phyloP scores from a whole-genome alignment of 2,113 vertebrate species.

The Corapipo altera region DNA sequence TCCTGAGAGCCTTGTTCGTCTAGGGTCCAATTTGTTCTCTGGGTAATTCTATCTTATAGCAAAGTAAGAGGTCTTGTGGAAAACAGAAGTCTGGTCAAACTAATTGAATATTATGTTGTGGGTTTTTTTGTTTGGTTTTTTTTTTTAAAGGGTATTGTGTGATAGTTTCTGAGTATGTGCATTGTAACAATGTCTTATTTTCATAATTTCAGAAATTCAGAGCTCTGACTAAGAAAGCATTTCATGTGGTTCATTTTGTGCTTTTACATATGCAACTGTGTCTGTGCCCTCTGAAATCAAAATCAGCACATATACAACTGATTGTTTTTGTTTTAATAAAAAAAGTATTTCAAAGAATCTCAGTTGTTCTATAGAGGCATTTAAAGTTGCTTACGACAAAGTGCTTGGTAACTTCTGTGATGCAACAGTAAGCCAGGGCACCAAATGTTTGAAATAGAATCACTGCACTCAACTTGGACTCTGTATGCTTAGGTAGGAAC shows the following conservation, averaged over 20 bases:
- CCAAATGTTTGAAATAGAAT: neutral
- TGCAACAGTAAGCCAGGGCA: neutral
- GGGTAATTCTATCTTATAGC: neutral
- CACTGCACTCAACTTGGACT: neutral
- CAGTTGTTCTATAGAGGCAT: neutral
- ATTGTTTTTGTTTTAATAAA: conserved; percentile 3
- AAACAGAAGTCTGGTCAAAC: neutral
- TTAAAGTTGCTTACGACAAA: neutral
- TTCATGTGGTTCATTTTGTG: neutral
- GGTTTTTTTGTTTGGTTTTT: neutral
- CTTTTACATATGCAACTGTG: neutral
- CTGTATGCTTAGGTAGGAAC: neutral
- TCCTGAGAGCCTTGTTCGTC: neutral
- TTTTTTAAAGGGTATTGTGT: neutral
- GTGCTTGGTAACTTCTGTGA: neutral
- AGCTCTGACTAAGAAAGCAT: neutral
- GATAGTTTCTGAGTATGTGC: neutral
- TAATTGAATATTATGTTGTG: neutral
- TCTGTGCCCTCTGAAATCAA: neutral
- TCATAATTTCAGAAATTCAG: neutral
- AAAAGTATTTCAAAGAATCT: neutral
- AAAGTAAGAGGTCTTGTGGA: neutral
- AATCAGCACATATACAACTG: neutral
- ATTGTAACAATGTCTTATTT: neutral
- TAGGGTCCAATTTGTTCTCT: neutral